Conservation (phyloP, 2,797 vertebrate species). For the Arctocebus calabarensis region DNA sequence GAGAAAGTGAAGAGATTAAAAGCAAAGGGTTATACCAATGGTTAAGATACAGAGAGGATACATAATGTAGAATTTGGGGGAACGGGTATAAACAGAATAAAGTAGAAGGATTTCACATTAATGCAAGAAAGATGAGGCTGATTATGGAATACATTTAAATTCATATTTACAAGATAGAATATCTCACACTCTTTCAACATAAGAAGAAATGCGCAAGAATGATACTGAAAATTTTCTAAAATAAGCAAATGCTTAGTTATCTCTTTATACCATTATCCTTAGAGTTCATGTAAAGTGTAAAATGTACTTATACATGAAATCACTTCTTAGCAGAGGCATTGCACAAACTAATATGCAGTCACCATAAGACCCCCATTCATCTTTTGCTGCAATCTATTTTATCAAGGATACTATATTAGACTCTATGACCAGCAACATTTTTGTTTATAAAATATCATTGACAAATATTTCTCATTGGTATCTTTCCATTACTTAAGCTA, state of each 20-base stretch:
- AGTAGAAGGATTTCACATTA: not conserved
- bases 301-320: not conserved
- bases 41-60: not conserved
- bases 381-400: not conserved
- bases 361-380: not conserved
- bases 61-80: not conserved
- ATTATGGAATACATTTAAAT: constrained; percentile 15
- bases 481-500: not conserved
- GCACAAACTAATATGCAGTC: not conserved
- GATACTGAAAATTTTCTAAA: not conserved
- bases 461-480: not conserved
- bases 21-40: not conserved
- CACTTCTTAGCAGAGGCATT: not conserved
- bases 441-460: not conserved
- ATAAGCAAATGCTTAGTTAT: not conserved
- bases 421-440: not conserved
- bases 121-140: not conserved
- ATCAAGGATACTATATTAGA: not conserved
- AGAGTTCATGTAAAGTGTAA: not conserved
- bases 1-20: not conserved
- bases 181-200: not conserved
- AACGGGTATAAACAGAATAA: not conserved
- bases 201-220: not conserved
- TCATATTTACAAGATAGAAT: not conserved
- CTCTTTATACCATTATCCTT: not conserved